phyloP scores from a whole-genome alignment of 2,113 vertebrate genomes.

The Sorex fumeus region DNA sequence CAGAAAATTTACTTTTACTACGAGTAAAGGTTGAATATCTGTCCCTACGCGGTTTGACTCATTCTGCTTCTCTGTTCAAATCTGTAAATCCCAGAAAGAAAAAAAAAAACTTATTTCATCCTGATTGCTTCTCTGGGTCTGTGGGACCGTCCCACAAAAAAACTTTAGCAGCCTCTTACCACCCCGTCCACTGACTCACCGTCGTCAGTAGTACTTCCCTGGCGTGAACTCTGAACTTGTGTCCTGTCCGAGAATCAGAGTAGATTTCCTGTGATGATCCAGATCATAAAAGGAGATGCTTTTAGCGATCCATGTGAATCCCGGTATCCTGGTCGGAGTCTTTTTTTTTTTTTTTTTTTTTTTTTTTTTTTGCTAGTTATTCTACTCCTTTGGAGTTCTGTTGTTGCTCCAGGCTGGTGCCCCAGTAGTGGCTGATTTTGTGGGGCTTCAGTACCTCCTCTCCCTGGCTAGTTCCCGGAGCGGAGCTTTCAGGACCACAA shows the following conservation, averaged over 20 bases:
- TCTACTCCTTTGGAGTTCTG: conserved; percentile 58
- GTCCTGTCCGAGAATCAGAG: conserved; percentile 61
- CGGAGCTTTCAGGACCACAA: conserved; percentile 82
- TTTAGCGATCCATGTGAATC: conserved; percentile 67
- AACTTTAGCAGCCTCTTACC: conserved; percentile 1
- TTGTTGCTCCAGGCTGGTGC: background rate
- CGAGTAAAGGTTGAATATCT: background rate
- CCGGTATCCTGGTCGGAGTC: too few relatives aligned
- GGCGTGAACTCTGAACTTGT: conserved; percentile 36
- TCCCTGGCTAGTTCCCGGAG: conserved; percentile 64
- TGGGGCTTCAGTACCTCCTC: conserved; percentile 71
- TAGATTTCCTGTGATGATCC: conserved; percentile 28
- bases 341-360: too few relatives aligned
- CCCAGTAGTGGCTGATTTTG: background rate
- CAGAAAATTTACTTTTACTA: background rate
- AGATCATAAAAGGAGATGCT: background rate
- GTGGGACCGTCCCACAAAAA: conserved; percentile 12
- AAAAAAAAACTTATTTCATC: conserved; percentile 6
- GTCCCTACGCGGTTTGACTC: background rate
- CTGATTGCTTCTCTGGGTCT: background rate
- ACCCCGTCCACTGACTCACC: conserved; percentile 70
- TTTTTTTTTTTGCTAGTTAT: too few relatives aligned
- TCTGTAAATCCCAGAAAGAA: conserved; percentile 31
- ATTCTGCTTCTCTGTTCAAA: background rate
- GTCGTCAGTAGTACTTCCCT: conserved; percentile 39